Conservation (phyloP, 2,888 invertebrate species). For the Mesodorylaimus sp. region DNA sequence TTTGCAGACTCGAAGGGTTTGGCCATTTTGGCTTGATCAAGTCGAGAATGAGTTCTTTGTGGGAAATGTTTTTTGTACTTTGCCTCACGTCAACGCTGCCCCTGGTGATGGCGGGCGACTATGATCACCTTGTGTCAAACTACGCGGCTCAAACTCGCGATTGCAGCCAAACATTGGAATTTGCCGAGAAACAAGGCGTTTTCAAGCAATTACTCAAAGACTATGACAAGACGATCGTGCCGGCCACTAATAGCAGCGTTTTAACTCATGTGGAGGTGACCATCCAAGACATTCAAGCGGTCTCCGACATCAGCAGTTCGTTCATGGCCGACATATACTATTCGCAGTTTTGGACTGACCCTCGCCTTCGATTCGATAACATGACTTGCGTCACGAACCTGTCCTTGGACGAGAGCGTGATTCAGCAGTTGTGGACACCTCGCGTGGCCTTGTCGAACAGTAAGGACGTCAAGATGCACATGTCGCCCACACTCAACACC, state of each 20-base stretch:
- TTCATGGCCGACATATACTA: constrained; percentile 3
- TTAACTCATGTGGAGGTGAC: background rate
- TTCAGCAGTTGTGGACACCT: background rate
- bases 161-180: no score
- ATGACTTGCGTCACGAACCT: background rate
- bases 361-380: background rate
- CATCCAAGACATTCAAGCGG: background rate
- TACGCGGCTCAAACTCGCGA: no score
- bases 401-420: constrained; percentile 1
- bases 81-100: no score
- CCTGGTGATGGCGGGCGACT: no score
- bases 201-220: background rate
- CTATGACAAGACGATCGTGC: background rate
- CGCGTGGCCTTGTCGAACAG: constrained; percentile 1
- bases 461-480: background rate
- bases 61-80: no score
- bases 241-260: background rate
- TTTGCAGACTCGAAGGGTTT: no score
- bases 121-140: no score
- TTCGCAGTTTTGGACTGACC: background rate
- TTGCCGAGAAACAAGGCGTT: background rate
- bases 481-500: constrained; percentile 1
- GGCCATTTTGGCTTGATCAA: no score
- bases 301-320: background rate
- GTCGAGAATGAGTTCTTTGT: no score